Conservation (phyloP, 2,113 vertebrate genomes). For the Apeltes quadracus region DNA sequence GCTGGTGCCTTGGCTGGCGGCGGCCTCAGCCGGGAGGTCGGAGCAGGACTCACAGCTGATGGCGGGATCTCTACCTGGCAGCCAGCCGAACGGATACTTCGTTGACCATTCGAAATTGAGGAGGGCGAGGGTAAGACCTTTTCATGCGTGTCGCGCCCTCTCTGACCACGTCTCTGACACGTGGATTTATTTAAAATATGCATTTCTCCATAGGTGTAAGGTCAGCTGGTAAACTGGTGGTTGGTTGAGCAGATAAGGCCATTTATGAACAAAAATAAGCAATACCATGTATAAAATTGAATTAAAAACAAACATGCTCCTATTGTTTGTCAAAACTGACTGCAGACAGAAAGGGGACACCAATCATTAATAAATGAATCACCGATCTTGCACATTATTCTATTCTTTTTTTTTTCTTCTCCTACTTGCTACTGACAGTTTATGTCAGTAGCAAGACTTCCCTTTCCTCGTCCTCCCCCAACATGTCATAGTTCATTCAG, state of each 20-base stretch:
- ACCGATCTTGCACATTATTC: not conserved
- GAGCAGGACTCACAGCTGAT: constrained; percentile 43
- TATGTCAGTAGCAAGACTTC: constrained; percentile 23
- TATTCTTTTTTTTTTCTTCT: constrained; percentile 16
- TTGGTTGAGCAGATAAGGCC: too few species aligned
- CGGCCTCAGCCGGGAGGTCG: constrained; percentile 65
- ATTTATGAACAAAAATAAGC: not conserved
- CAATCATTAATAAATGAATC: not conserved
- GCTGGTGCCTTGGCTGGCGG: constrained; percentile 80
- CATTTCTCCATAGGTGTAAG: not conserved
- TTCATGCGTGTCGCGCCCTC: not conserved
- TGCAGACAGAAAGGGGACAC: too few species aligned
- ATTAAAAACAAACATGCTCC: not conserved
- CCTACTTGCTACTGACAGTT: not conserved
- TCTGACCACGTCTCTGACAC: not conserved
- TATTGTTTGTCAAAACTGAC: too few species aligned
- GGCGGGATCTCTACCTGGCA: constrained; percentile 52
- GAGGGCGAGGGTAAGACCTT: constrained; percentile 71
- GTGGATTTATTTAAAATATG: not conserved
- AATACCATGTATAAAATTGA: not conserved
- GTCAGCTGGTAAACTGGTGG: not conserved
- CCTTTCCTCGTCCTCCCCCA: not conserved
- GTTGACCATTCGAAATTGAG: constrained; percentile 53
- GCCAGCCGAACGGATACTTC: constrained; percentile 47
- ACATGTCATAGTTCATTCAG: constrained; percentile 22